These are phyloP conservation scores for Pangasius krempfi DNA, from an alignment of 2,797 vertebrate species.

Conservation along the genomic window DNA sequence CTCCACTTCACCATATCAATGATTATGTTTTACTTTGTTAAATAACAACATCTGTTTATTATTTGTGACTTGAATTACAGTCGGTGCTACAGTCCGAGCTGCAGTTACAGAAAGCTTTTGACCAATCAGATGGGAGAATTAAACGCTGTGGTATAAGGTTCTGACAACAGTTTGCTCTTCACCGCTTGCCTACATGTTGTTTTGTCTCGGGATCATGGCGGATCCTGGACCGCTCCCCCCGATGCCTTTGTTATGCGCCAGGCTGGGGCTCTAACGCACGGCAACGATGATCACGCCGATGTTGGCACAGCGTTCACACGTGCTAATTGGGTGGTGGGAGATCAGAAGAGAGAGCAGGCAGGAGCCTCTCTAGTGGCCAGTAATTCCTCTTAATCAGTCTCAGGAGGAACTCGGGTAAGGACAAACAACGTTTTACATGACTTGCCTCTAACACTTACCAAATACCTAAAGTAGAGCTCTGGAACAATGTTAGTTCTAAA, in stretches of 20 bases:
- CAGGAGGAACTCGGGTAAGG: not conserved
- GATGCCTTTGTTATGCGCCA: constrained; percentile 56
- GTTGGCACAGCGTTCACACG: constrained; percentile 46
- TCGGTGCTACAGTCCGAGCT: not conserved
- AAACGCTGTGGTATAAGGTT: not conserved
- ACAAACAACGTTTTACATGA: not conserved
- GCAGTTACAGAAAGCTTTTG: not conserved
- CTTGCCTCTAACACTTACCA: not conserved
- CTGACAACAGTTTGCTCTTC: constrained; percentile 14
- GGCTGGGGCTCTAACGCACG: constrained; percentile 13
- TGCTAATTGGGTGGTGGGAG: constrained; percentile 54
- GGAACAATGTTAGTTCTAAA: not conserved
- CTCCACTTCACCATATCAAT: not conserved
- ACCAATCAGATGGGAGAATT: not conserved
- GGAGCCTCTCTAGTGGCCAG: constrained; percentile 13
- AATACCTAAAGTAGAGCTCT: not conserved
- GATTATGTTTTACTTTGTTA: not conserved
- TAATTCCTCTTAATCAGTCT: constrained; percentile 3
- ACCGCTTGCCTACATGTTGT: constrained; percentile 4
- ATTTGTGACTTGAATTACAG: too few relatives aligned
- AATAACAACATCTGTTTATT: not conserved
- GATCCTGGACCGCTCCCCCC: constrained; percentile 38
- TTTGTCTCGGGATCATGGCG: constrained; percentile 34
- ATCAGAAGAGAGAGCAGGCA: not conserved
- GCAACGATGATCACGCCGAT: constrained; percentile 47